These are phyloP conservation scores for Thrips palmi DNA, from an alignment of 1,140 invertebrate genomes.

Conservation along the genomic window DNA sequence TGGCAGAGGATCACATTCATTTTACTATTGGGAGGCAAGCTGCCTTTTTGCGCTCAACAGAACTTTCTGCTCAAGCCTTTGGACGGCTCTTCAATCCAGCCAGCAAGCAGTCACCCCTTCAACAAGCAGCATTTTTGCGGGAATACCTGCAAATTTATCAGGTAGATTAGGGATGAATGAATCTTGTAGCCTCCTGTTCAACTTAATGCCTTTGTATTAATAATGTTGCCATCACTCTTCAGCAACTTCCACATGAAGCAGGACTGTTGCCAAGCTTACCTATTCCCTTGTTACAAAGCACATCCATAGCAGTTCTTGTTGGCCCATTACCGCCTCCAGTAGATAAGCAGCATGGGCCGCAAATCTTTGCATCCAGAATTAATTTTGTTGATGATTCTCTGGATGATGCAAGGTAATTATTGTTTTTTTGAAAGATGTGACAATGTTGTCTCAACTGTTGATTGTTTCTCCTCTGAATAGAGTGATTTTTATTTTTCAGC, in stretches of 20 bases:
- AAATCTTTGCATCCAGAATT: background rate
- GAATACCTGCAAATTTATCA: constrained; percentile 74
- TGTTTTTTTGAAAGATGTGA: no score
- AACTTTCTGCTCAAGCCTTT: constrained; percentile 60
- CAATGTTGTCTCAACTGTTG: no score
- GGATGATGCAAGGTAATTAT: no score
- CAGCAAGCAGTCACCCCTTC: constrained; percentile 51
- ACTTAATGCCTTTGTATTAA: background rate
- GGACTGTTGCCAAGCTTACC: background rate
- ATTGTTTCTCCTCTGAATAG: no score
- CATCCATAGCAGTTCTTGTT: background rate
- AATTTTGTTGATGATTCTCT: background rate
- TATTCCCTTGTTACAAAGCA: background rate
- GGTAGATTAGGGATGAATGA: no score
- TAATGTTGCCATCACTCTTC: constrained; percentile 16
- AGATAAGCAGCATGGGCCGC: background rate
- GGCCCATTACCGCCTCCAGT: constrained; percentile 13
- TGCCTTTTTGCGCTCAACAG: constrained; percentile 51
- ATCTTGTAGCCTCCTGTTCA: constrained; percentile 5
- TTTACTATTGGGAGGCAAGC: constrained; percentile 82
- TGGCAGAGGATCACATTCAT: constrained; percentile 89
- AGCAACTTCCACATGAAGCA: background rate
- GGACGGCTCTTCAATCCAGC: constrained; percentile 54
- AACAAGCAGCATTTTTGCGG: constrained; percentile 69
- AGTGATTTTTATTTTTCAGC: no score